These are phyloP conservation scores for Anser cygnoides DNA, from an alignment of 2,113 vertebrate genomes.

Conservation along the genomic window DNA sequence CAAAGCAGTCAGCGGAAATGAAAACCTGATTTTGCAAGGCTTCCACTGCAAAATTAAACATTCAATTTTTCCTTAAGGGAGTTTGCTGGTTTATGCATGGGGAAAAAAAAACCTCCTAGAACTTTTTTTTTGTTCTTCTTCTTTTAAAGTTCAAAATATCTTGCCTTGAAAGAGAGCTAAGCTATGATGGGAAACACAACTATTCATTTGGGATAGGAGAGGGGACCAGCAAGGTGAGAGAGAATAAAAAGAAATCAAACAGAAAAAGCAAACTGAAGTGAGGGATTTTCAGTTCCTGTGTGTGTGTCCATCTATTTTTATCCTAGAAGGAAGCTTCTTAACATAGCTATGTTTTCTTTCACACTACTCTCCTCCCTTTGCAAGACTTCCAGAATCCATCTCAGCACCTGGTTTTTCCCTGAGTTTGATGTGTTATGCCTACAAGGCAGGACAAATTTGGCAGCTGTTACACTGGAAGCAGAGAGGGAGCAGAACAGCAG, in stretches of 20 bases:
- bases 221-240: not conserved
- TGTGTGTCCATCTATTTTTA: constrained; percentile 15
- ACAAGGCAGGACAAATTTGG: constrained; percentile 4
- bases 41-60: not conserved
- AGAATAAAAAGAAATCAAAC: not conserved
- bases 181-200: not conserved
- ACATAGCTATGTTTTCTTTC: constrained; percentile 29
- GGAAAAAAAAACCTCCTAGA: not conserved
- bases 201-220: not conserved
- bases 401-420: constrained; percentile 5
- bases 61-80: not conserved
- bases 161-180: not conserved
- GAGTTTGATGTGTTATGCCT: not conserved
- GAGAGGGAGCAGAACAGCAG: not conserved
- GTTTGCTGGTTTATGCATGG: not conserved
- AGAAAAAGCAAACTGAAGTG: constrained; percentile 7
- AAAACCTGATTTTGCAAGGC: constrained; percentile 35
- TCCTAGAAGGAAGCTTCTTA: not conserved
- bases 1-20: not conserved
- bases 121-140: not conserved
- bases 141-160: constrained; percentile 2
- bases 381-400: not conserved
- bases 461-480: not conserved
- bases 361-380: not conserved
- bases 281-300: constrained; percentile 17